These are phyloP conservation scores for Myiozetetes cayanensis DNA, from an alignment of 2,113 vertebrate genomes.

Conservation along the genomic window DNA sequence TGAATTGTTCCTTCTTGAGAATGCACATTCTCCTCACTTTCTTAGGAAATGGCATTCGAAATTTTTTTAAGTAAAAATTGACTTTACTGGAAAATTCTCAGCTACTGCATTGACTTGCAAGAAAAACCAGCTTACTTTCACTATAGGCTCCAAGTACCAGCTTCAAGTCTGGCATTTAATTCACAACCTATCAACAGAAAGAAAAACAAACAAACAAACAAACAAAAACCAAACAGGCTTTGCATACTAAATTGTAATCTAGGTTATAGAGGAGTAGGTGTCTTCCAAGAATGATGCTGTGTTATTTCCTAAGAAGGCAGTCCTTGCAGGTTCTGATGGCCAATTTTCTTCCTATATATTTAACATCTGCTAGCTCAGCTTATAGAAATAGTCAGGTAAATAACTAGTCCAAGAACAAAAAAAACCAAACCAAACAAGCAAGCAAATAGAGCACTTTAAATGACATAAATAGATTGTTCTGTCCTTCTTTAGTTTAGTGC, in stretches of 20 bases:
- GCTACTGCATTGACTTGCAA: background rate
- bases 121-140: background rate
- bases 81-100: background rate
- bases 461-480: background rate
- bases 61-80: background rate
- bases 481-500: background rate
- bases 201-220: no score
- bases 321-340: background rate
- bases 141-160: background rate
- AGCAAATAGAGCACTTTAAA: background rate
- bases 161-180: background rate
- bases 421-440: accelerated
- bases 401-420: background rate
- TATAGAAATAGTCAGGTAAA: background rate
- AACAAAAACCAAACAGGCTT: background rate
- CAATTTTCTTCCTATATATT: background rate
- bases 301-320: background rate
- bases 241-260: background rate
- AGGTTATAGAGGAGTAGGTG: background rate
- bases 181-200: background rate
- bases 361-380: background rate
- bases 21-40: background rate
- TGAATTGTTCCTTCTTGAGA: background rate
- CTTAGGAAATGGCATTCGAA: background rate
- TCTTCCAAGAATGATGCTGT: background rate